Evolutionary conservation across 2,113 vertebrate species (phyloP).

Genomic region (Bufo bufo): DNA sequence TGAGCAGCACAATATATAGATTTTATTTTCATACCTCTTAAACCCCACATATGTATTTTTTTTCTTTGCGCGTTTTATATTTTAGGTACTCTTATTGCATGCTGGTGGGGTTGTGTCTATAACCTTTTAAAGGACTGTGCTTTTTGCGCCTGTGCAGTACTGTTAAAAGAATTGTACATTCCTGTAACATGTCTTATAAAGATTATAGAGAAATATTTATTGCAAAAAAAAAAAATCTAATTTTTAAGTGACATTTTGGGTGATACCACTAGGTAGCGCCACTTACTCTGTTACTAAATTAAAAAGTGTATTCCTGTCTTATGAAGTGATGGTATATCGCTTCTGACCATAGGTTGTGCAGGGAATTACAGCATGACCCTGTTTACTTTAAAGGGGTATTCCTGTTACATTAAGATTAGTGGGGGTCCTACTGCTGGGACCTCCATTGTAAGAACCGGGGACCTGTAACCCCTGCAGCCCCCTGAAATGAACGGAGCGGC

Average conservation of each 20-base stretch:
- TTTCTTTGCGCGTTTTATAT: conserved; percentile 6
- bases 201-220: conserved; percentile 10
- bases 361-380: no score
- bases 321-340: no score
- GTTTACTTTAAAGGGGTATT: not conserved
- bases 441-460: no score
- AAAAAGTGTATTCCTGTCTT: not conserved
- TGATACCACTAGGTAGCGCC: conserved; percentile 14
- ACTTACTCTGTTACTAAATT: not conserved
- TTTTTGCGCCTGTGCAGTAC: conserved; percentile 11
- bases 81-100: conserved; percentile 29
- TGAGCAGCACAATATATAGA: not conserved
- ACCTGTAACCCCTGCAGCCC: no score
- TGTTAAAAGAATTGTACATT: conserved; percentile 7
- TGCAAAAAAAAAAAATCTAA: conserved; percentile 4
- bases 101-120: not conserved
- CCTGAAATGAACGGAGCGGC: no score
- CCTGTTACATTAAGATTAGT: not conserved
- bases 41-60: not conserved
- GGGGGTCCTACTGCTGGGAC: no score
- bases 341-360: no score
- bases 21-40: not conserved
- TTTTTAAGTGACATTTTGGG: not conserved
- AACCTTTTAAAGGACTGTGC: conserved; percentile 19
- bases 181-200: conserved; percentile 15